Conservation (phyloP, 2,113 vertebrate genomes). For the Theristicus caerulescens region DNA sequence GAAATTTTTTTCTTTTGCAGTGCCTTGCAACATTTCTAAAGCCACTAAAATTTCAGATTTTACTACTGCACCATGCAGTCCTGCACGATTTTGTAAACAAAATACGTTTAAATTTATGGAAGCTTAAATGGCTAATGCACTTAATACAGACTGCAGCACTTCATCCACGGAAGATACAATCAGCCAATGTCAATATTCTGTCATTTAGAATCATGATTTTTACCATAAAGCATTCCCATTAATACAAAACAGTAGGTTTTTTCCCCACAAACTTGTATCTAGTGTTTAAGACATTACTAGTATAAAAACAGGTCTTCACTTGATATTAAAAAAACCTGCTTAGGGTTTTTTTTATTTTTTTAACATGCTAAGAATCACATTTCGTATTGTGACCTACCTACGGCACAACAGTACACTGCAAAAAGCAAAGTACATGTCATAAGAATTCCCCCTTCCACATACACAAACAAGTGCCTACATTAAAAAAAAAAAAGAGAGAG, state of each 20-base stretch:
- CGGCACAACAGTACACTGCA: neutral
- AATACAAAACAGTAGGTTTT: neutral
- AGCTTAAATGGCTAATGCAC: neutral
- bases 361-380: neutral
- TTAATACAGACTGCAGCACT: constrained; percentile 10
- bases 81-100: neutral
- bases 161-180: neutral
- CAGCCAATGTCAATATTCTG: neutral
- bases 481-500: neutral
- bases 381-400: constrained; percentile 18
- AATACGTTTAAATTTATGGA: neutral
- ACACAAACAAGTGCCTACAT: neutral
- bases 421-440: neutral
- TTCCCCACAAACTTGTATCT: neutral
- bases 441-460: neutral
- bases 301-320: neutral
- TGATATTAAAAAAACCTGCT: neutral
- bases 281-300: neutral
- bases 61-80: neutral
- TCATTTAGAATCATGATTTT: neutral
- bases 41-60: neutral
- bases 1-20: neutral
- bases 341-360: neutral
- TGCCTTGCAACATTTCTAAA: neutral
- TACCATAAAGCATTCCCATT: neutral